Base-by-base conservation (phyloP, 2,797 vertebrate genomes). In the Cirrhinus mrigala region DNA sequence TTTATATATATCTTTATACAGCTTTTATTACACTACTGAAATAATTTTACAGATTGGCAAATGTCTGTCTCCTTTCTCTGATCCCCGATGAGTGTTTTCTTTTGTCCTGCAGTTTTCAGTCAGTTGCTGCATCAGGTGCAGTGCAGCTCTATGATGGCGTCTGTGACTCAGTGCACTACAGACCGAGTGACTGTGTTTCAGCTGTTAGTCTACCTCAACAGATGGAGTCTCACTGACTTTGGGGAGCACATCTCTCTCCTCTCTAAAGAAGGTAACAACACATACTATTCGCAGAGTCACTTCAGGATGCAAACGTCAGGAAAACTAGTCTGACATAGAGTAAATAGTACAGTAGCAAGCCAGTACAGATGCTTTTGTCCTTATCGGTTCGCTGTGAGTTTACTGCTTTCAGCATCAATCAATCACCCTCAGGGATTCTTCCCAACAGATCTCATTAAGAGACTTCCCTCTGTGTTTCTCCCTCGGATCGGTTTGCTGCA, bases 201-300 rank as follows among this genome's bases (percentile, higher is more conserved):
- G 93, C 95, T 99, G 24, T 96, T 93, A 0, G 89, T 94, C 40
- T 98, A 98, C 90, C 93, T 99, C 92, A 95, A 93, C 79, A 95
- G 94, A 69, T 96, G 96, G 91, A 90, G 74, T 4, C 69, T 98
- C 64, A 86, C 89, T 0, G 96, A 97, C 89, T 93, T 98, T 87
- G 97, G 97, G 82, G 97, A 96, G 29, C 97, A 98, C 89, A 90
- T 99, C 52, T 94, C 93, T 1, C 95, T 90, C 33, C 97, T 99
- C 1, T 95, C 96, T 44, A 98, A 93, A 91, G 98, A 99, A 97
- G 97, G 98, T 99, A 91, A 79, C 40, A 40, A 10, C 33, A 58
- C 37, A 81, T 1, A 71, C 40, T 62, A n/a, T 29, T 60, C 9
- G 11, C 46, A 24, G 70, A 48, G 14, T 75, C 18, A 14, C 50